Evolutionary conservation across 2,888 invertebrate species (phyloP), one percentile per base, ranked within the genome.

Genomic region (Branchellion lobata): DNA sequence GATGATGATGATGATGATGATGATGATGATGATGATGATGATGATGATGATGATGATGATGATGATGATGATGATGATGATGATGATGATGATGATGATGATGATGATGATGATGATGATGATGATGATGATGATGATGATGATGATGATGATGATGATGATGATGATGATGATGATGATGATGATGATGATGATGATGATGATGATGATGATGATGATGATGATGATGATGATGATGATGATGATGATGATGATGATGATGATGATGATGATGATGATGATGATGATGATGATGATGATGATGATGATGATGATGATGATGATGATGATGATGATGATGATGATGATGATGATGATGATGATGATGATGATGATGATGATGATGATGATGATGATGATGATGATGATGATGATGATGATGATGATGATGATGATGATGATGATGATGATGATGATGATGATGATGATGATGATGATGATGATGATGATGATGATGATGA

Each of bases 401-500:
- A 68, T 5, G 29, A 68, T 0, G 68, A n/a, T n/a, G n/a, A n/a
- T n/a, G n/a, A n/a, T n/a, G n/a, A 51, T 51, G 27, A 0, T 69
- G 1, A 69, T 69, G 71, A 14, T 69, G 71, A 69, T 69, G 71
- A 14, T 69, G 71, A 14, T 69, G 68, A 68, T 0, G 68, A 68
- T 0, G 68, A 0, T 68, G 68, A 68, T 0, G 68, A 68, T 68
- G 53, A 74, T 74, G 47, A 74, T 74, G 47, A 29, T 40, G 74
- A 36, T 74, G 3, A 74, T 74, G 74, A 36, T 74, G 3, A 36
- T 74, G 74, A 74, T 74, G 3, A 74, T 74, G 74, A 36, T 74
- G 74, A 74, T 74, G 74, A 33, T 74, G 74, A 36, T 74, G 73
- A 73, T 0, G 73, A 73, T 1, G 73, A 0, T 73, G 73, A 73